These are phyloP conservation scores for Narcine bancroftii DNA, from an alignment of 2,113 vertebrate species.

Conservation along the genomic window DNA sequence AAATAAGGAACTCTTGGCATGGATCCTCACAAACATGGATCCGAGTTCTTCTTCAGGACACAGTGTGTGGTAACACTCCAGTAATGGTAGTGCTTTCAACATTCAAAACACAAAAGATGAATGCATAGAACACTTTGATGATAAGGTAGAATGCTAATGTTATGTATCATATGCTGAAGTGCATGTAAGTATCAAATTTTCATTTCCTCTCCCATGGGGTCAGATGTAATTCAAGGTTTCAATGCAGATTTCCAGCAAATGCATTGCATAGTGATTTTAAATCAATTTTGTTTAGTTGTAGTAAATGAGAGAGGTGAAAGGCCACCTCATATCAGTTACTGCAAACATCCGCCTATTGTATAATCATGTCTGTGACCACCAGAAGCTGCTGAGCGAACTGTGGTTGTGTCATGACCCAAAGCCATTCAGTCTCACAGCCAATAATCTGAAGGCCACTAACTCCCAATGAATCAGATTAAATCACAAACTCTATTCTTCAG, in stretches of 20 bases:
- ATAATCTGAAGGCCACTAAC: background rate
- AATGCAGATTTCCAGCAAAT: background rate
- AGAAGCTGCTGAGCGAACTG: background rate
- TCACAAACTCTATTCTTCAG: background rate
- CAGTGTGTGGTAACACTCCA: background rate
- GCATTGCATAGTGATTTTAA: background rate
- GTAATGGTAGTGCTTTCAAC: background rate
- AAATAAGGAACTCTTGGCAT: background rate
- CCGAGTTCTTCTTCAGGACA: background rate
- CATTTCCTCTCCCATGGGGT: background rate
- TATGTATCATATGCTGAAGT: background rate
- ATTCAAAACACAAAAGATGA: background rate
- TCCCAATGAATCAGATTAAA: background rate
- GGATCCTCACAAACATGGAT: background rate
- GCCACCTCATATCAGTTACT: background rate
- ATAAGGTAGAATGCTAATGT: background rate
- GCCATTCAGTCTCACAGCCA: background rate
- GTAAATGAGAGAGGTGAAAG: conserved; percentile 5
- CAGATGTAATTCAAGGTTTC: background rate
- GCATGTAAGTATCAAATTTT: background rate
- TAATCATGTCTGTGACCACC: background rate
- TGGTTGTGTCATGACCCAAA: background rate
- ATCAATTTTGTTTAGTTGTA: background rate
- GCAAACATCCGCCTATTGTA: conserved; percentile 12
- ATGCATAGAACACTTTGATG: background rate